A percentile compares a stretch with the other conserved stretches of the same genome.
Evolutionary conservation across 2,797 vertebrate genomes (phyloP).

Genomic region (Argya squamiceps): DNA sequence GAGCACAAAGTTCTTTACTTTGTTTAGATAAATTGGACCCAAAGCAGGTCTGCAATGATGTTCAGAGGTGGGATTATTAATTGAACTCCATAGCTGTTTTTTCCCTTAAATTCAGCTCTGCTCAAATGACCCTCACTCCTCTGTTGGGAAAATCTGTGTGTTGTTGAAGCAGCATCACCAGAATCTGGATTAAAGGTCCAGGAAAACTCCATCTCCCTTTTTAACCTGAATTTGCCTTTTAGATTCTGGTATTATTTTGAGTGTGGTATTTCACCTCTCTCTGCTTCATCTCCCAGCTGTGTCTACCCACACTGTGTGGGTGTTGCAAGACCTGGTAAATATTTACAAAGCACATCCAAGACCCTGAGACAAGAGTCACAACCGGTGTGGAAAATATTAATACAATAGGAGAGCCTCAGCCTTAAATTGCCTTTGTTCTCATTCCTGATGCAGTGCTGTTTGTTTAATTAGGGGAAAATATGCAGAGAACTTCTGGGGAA

Average conservation of each 20-base stretch:
- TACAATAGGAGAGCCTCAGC: constrained; percentile 29
- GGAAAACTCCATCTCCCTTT: not conserved
- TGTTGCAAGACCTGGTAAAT: constrained; percentile 64
- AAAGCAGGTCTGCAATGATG: not conserved
- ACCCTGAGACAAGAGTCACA: constrained; percentile 51
- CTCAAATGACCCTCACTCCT: not conserved
- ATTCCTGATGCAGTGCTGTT: constrained; percentile 8
- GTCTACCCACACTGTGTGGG: not conserved
- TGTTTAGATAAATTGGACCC: not conserved
- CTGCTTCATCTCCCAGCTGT: constrained; percentile 48
- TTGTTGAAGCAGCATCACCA: not conserved
- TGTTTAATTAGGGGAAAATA: constrained; percentile 30
- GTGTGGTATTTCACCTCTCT: constrained; percentile 34
- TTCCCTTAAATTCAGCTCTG: not conserved
- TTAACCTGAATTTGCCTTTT: constrained; percentile 3
- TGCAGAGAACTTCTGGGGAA: not conserved
- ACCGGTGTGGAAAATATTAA: constrained; percentile 42
- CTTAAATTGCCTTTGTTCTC: constrained; percentile 53
- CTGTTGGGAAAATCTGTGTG: not conserved
- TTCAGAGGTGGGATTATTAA: not conserved
- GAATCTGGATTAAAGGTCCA: not conserved
- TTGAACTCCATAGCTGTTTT: not conserved
- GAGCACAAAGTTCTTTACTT: not conserved
- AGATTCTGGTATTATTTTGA: not conserved
- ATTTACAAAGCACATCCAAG: constrained; percentile 58